These are phyloP conservation scores for Ametastegia equiseti DNA, from an alignment of 2,888 invertebrate genomes.

Conservation along the genomic window DNA sequence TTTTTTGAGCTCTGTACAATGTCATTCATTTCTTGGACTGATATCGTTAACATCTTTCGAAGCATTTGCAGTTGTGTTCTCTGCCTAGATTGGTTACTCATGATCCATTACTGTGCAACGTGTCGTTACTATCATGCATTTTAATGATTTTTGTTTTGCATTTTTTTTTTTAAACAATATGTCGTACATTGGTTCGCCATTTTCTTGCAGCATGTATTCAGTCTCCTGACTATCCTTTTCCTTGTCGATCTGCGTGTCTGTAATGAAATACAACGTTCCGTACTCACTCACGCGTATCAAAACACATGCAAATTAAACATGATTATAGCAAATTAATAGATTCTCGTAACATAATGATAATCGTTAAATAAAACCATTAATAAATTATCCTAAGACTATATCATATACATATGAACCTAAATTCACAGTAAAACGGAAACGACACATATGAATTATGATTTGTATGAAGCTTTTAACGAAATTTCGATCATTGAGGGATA, in stretches of 20 bases:
- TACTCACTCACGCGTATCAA: slow-evolving; percentile 53
- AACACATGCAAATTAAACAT: slow-evolving; percentile 34
- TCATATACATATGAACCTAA: not conserved
- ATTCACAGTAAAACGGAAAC: not conserved
- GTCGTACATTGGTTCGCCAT: slow-evolving; percentile 73
- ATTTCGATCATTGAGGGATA: not conserved
- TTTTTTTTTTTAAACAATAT: slow-evolving; percentile 51
- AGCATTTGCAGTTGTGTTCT: not conserved
- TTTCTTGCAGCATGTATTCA: slow-evolving; percentile 70
- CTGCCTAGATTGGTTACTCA: slow-evolving; percentile 5
- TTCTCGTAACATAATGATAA: not conserved
- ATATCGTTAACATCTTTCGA: slow-evolving; percentile 4
- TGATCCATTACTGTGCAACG: slow-evolving; percentile 12
- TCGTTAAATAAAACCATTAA: slow-evolving; percentile 16
- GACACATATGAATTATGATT: not conserved
- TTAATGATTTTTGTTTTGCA: not conserved
- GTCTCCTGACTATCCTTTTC: slow-evolving; percentile 72
- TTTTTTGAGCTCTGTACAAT: not conserved
- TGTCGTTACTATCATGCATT: slow-evolving; percentile 28
- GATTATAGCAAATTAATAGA: not conserved
- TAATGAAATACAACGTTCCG: slow-evolving; percentile 61
- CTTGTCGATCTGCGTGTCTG: slow-evolving; percentile 73
- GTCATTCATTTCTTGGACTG: slow-evolving; percentile 6
- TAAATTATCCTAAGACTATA: not conserved
- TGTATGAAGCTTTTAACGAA: not conserved